Conservation (phyloP, 1,140 invertebrate species). For the Chironomus striatipennis region DNA sequence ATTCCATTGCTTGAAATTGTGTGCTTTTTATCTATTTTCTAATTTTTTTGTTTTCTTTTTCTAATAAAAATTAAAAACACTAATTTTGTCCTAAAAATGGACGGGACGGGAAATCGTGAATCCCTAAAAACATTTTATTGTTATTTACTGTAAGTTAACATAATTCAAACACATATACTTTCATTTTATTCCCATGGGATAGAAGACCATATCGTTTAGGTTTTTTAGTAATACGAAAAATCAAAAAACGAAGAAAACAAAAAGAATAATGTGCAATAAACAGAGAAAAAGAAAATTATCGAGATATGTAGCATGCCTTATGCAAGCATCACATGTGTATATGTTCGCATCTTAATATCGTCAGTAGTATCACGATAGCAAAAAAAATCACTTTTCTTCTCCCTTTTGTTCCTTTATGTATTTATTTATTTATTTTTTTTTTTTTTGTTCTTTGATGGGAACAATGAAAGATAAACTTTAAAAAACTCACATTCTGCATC, state of each 20-base stretch:
- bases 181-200: not conserved
- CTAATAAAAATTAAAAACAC: not conserved
- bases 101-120: no score
- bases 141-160: slow-evolving; percentile 9
- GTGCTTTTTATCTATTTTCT: no score
- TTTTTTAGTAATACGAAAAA: no score
- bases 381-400: not conserved
- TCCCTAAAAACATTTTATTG: slow-evolving; percentile 11
- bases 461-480: not conserved
- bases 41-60: no score
- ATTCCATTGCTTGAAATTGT: no score
- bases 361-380: not conserved
- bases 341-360: not conserved
- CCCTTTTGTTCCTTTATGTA: not conserved
- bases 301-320: not conserved
- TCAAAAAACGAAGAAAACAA: no score
- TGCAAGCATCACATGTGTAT: not conserved
- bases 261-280: slow-evolving; percentile 14
- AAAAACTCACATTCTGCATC: not conserved
- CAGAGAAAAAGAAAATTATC: not conserved
- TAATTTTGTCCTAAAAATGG: no score
- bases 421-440: no score
- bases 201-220: not conserved
- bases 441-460: not conserved
- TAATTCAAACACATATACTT: slow-evolving; percentile 9